A percentile compares a stretch with the other conserved stretches of the same genome.
These are phyloP conservation scores for Coryphaenoides rupestris DNA, from an alignment of 2,113 vertebrate genomes.

Conservation along the genomic window DNA sequence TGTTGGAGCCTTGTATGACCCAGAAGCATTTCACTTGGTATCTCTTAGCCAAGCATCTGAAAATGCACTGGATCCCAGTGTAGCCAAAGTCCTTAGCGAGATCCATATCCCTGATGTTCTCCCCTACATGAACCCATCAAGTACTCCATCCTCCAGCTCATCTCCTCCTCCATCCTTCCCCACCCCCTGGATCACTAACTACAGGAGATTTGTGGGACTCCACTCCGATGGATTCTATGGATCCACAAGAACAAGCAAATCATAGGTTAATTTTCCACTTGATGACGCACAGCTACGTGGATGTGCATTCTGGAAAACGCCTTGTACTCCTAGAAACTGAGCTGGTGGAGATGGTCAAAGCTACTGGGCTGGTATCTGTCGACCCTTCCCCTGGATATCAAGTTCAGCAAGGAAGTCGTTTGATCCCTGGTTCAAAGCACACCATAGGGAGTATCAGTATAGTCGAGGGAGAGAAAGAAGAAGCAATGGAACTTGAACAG, in stretches of 20 bases:
- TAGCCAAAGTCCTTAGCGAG: constrained; percentile 67
- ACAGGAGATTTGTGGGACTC: constrained; percentile 27
- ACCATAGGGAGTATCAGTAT: not conserved
- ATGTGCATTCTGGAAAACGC: constrained; percentile 79
- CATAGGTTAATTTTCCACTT: constrained; percentile 77
- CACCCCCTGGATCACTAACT: constrained; percentile 29
- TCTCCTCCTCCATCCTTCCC: constrained; percentile 52
- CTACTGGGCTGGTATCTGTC: constrained; percentile 13
- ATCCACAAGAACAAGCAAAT: constrained; percentile 38
- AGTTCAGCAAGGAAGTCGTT: constrained; percentile 4
- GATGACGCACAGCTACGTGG: constrained; percentile 87
- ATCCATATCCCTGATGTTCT: constrained; percentile 78
- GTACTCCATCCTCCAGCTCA: constrained; percentile 51
- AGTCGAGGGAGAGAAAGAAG: constrained; percentile 17
- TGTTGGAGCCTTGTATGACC: constrained; percentile 78
- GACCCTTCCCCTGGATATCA: not conserved
- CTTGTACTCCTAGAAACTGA: constrained; percentile 82
- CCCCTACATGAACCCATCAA: constrained; percentile 64
- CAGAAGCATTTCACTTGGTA: constrained; percentile 75
- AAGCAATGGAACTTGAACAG: constrained; percentile 9
- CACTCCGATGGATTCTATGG: constrained; percentile 32
- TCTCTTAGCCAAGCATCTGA: constrained; percentile 74
- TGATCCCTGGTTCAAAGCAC: constrained; percentile 10
- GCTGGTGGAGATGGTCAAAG: constrained; percentile 53
- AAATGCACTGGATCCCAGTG: constrained; percentile 68